phyloP scores from a whole-genome alignment of 2,888 invertebrate genomes.

The Diarsia dahlii region DNA sequence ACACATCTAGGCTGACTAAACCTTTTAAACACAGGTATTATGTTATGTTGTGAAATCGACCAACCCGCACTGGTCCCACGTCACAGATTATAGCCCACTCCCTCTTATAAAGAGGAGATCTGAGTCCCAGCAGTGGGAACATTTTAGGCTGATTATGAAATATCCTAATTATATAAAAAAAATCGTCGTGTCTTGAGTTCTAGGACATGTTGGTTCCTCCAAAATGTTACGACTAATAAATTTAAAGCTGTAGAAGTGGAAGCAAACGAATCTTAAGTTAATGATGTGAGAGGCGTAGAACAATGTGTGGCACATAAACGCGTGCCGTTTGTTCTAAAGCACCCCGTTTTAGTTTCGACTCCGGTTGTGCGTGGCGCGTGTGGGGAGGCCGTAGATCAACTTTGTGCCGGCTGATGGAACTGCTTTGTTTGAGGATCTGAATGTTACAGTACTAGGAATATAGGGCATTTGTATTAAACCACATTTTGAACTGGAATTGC shows the following conservation, averaged over 20 bases:
- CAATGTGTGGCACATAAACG: conserved; percentile 59
- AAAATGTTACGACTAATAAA: conserved; percentile 2
- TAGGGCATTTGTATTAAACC: neutral
- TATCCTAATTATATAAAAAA: no score
- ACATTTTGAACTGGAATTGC: neutral
- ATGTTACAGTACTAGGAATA: neutral
- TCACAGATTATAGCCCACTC: no score
- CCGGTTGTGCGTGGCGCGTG: conserved; percentile 42
- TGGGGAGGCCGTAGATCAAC: conserved; percentile 45
- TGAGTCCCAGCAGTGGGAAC: no score
- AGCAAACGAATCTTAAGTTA: conserved; percentile 53
- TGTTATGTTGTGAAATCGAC: no score
- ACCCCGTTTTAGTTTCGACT: conserved; percentile 65
- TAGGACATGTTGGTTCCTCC: no score
- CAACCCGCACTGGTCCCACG: no score
- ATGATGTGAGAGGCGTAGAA: conserved; percentile 50
- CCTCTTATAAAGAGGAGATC: no score
- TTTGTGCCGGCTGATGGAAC: conserved; percentile 25
- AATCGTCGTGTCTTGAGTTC: neutral
- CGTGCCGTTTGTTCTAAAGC: conserved; percentile 63
- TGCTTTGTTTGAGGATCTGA: conserved; percentile 16
- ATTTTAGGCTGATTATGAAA: no score
- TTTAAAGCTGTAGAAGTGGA: conserved; percentile 23
- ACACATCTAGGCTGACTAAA: no score
- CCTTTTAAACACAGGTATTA: no score